A percentile compares a stretch with the other conserved stretches of the same genome.
Evolutionary conservation across 1,140 invertebrate species (phyloP).

Genomic region (Danaus melanippus): DNA sequence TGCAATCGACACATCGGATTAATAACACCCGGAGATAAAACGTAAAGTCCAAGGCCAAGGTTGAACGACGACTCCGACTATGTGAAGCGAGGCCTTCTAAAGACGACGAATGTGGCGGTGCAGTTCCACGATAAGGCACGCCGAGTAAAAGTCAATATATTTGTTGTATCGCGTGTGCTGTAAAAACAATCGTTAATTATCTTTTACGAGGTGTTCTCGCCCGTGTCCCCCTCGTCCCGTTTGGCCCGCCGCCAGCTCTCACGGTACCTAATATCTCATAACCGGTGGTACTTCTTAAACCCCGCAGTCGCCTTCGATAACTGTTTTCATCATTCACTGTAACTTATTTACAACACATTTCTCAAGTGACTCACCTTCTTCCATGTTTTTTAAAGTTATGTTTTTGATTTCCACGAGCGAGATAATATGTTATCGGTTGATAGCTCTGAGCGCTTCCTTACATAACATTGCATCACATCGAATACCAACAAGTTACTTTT

Average conservation of each 20-base stretch:
- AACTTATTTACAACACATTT: too few species aligned
- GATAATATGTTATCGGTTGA: slow-evolving; percentile 2
- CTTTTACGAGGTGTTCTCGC: slow-evolving; percentile 42
- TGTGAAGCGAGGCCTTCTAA: slow-evolving; percentile 7
- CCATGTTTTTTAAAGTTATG: too few species aligned
- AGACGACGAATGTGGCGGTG: slow-evolving; percentile 14
- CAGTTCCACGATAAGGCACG: slow-evolving; percentile 23
- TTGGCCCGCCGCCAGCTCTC: slow-evolving; percentile 58
- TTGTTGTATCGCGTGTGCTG: slow-evolving; percentile 26
- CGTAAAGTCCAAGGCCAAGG: slow-evolving; percentile 19
- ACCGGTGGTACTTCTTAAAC: slow-evolving; percentile 48
- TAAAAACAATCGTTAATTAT: slow-evolving; percentile 54
- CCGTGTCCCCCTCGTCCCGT: slow-evolving; percentile 49
- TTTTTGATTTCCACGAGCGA: slow-evolving; percentile 3
- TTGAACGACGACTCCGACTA: slow-evolving; percentile 8
- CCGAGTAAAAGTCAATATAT: slow-evolving; percentile 28
- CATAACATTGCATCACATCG: slow-evolving; percentile 5
- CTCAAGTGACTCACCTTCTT: too few species aligned
- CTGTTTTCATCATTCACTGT: too few species aligned
- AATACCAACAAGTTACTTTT: too few species aligned
- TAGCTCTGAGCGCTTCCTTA: neutral
- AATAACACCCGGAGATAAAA: slow-evolving; percentile 6
- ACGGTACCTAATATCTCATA: slow-evolving; percentile 60
- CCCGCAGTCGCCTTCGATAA: slow-evolving; percentile 29
- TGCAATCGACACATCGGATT: neutral